Evolutionary conservation across 1,140 invertebrate genomes (phyloP).

Genomic region (Drosophila obscura): DNA sequence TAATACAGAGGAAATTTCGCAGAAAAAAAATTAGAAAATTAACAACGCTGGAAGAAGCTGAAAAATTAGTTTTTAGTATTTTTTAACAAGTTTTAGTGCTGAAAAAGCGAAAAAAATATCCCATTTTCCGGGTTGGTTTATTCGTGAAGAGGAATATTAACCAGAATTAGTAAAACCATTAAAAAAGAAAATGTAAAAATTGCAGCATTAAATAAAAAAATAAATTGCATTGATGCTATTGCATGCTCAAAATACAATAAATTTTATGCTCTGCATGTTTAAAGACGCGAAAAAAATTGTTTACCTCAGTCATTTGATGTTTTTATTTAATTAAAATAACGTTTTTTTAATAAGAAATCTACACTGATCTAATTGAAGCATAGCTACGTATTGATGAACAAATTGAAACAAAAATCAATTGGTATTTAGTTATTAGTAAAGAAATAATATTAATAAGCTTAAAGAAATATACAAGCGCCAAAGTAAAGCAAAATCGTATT

Average conservation of each 20-base stretch:
- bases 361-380: not conserved
- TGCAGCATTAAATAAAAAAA: too few relatives aligned
- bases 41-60: not conserved
- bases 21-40: not conserved
- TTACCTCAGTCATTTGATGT: not conserved
- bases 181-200: too few relatives aligned
- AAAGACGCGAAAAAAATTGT: too few relatives aligned
- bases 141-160: too few relatives aligned
- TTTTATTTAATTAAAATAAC: not conserved
- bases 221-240: too few relatives aligned
- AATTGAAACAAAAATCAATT: not conserved
- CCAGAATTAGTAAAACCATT: too few relatives aligned
- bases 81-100: too few relatives aligned
- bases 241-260: too few relatives aligned
- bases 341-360: not conserved
- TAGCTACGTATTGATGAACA: not conserved
- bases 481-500: not conserved
- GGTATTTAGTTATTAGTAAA: not conserved
- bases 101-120: too few relatives aligned
- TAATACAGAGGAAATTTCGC: not conserved
- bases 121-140: too few relatives aligned
- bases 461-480: conserved; percentile 16
- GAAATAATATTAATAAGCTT: conserved; percentile 6
- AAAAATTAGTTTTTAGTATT: not conserved
- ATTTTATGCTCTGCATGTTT: not conserved